phyloP scores from a whole-genome alignment of 1,140 invertebrate species.

The Phortica variegata region DNA sequence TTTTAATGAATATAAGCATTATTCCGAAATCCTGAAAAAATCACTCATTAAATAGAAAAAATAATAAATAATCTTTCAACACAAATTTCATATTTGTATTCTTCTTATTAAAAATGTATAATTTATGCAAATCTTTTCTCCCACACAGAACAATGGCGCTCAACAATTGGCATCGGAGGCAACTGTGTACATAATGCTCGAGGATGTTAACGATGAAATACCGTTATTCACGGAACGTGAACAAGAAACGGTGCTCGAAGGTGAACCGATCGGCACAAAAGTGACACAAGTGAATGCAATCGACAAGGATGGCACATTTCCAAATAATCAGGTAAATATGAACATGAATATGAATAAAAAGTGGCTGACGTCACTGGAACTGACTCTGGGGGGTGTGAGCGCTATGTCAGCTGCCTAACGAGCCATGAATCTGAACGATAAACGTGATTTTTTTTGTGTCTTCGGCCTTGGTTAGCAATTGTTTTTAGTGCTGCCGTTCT shows the following conservation, averaged over 20 bases:
- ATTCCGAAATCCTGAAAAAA: too few relatives aligned
- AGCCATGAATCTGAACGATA: background rate
- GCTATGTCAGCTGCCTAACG: background rate
- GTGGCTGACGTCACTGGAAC: background rate
- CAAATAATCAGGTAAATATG: slow-evolving; percentile 82
- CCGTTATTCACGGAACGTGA: slow-evolving; percentile 91
- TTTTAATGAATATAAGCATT: too few relatives aligned
- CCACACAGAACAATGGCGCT: slow-evolving; percentile 85
- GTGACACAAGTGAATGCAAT: slow-evolving; percentile 95
- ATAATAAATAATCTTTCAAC: slow-evolving; percentile 8
- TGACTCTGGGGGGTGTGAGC: background rate
- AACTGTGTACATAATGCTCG: slow-evolving; percentile 88
- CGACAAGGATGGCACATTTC: slow-evolving; percentile 93
- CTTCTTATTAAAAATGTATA: too few relatives aligned
- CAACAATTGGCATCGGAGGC: slow-evolving; percentile 93
- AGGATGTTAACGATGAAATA: slow-evolving; percentile 97
- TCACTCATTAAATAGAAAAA: slow-evolving; percentile 3
- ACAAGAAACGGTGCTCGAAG: slow-evolving; percentile 91
- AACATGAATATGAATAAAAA: slow-evolving; percentile 8
- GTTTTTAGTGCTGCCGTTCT: too few relatives aligned
- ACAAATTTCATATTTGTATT: background rate
- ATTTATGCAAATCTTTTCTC: too few relatives aligned
- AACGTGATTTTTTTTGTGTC: too few relatives aligned
- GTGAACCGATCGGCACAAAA: slow-evolving; percentile 89
- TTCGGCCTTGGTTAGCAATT: too few relatives aligned